These are phyloP conservation scores for Prochilodus magdalenae DNA, from an alignment of 2,113 vertebrate species.

Conservation along the genomic window DNA sequence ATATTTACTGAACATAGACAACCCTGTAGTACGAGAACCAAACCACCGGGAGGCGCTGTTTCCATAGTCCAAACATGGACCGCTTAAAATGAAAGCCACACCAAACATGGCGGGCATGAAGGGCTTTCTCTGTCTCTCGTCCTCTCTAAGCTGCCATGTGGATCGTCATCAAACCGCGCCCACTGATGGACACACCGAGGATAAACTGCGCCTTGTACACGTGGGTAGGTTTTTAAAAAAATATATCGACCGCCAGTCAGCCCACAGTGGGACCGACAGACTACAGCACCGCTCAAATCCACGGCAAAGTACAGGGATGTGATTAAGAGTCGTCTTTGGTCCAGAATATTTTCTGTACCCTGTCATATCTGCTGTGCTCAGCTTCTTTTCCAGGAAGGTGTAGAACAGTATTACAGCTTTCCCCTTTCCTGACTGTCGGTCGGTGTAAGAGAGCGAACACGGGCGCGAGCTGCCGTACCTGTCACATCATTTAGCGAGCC, in stretches of 20 bases:
- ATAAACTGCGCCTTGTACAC: constrained; percentile 62
- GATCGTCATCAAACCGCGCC: constrained; percentile 49
- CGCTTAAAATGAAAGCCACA: background rate
- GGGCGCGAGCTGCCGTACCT: no score
- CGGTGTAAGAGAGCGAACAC: no score
- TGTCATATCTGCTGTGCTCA: background rate
- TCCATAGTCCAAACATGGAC: background rate
- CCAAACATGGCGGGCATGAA: background rate
- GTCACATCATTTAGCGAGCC: no score
- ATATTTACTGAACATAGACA: no score
- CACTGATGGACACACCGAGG: constrained; percentile 64
- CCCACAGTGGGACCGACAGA: background rate
- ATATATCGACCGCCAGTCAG: background rate
- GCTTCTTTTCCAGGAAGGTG: background rate
- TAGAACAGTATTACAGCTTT: background rate
- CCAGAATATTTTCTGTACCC: background rate
- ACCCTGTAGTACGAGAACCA: no score
- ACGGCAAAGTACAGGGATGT: background rate
- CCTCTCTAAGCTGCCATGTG: background rate
- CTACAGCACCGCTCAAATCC: background rate
- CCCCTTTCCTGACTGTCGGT: no score
- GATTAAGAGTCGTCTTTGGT: background rate
- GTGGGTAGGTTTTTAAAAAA: constrained; percentile 68
- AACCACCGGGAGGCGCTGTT: background rate
- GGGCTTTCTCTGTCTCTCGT: background rate